phyloP scores from a whole-genome alignment of 2,797 vertebrate species.

The Pyrocephalus nanus region DNA sequence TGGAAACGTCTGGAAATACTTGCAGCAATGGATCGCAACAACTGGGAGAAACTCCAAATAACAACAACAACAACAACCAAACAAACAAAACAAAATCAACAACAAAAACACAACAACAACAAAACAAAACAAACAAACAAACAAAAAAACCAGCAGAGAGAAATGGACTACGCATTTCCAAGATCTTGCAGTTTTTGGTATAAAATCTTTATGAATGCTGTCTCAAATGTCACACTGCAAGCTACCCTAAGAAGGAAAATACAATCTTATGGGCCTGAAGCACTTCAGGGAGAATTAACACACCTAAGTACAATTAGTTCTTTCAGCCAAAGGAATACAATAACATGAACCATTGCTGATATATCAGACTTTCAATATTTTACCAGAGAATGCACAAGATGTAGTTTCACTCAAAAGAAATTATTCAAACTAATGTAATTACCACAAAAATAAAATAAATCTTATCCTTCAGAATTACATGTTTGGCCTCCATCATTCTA shows the following conservation, averaged over 20 bases:
- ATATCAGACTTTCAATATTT: not conserved
- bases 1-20: not conserved
- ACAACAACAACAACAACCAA: not conserved
- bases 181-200: not conserved
- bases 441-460: constrained; percentile 4
- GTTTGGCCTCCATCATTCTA: not conserved
- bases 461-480: not conserved
- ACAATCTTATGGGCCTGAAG: not conserved
- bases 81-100: not conserved
- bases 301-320: not conserved
- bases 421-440: not conserved
- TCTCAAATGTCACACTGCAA: not conserved
- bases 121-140: not conserved
- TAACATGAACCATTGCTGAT: not conserved
- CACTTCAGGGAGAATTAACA: not conserved
- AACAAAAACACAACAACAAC: not conserved
- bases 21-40: not conserved
- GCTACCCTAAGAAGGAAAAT: not conserved
- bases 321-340: not conserved
- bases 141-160: not conserved
- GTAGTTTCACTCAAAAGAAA: not conserved
- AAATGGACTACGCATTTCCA: not conserved
- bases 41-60: not conserved
- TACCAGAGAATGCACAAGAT: not conserved
- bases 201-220: not conserved